A percentile compares a stretch with the other conserved stretches of the same genome.
phyloP scores from a whole-genome alignment of 2,113 vertebrate species.

The Nymphicus hollandicus region DNA sequence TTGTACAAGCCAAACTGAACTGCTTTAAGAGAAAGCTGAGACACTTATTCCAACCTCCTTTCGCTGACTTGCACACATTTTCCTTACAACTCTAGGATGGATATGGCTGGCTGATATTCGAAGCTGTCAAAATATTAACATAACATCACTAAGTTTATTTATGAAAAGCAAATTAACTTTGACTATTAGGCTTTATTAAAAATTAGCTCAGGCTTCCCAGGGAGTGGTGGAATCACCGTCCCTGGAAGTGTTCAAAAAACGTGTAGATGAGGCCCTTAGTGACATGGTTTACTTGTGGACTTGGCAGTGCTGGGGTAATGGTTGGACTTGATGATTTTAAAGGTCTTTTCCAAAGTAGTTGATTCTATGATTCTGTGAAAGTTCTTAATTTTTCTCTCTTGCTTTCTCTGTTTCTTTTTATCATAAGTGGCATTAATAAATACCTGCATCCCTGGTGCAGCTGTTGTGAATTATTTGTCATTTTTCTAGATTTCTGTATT shows the following conservation, averaged over 20 bases:
- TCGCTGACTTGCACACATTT: neutral
- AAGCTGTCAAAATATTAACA: neutral
- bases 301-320: neutral
- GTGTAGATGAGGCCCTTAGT: neutral
- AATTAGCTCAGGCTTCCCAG: neutral
- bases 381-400: neutral
- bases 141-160: neutral
- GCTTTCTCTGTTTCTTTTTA: neutral
- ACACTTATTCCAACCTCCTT: neutral
- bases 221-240: neutral
- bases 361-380: neutral
- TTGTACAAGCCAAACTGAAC: constrained; percentile 7
- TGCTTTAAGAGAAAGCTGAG: neutral
- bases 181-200: neutral
- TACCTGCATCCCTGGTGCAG: neutral
- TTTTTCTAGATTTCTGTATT: neutral
- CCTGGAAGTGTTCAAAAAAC: neutral
- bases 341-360: neutral
- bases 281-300: neutral
- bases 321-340: neutral
- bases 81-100: neutral
- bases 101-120: neutral
- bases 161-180: neutral
- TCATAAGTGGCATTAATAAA: neutral
- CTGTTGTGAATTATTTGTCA: neutral